Evolutionary conservation across 2,888 invertebrate species (phyloP).

Genomic region (Acleris literana): DNA sequence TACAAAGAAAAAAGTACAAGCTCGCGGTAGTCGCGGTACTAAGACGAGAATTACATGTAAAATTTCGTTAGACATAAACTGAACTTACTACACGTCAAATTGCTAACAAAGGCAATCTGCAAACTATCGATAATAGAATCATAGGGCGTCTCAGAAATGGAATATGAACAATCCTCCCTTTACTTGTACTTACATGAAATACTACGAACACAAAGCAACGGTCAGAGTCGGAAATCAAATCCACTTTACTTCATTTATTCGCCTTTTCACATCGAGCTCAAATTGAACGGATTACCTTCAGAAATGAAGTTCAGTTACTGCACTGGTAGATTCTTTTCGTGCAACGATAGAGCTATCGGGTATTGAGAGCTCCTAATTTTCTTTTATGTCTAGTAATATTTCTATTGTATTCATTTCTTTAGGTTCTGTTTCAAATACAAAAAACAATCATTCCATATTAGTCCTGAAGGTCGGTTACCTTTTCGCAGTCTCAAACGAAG

Average conservation of each 20-base stretch:
- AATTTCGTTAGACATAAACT: no score
- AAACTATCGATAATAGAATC: neutral
- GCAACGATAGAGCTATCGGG: conserved; percentile 19
- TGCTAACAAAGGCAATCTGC: no score
- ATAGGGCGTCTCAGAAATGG: neutral
- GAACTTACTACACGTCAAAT: no score
- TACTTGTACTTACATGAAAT: neutral
- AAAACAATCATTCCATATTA: no score
- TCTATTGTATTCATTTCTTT: no score
- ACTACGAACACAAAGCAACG: conserved; percentile 60
- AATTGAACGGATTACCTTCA: conserved; percentile 73
- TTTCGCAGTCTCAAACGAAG: no score
- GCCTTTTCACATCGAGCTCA: conserved; percentile 73
- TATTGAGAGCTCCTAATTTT: neutral
- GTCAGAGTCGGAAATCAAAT: conserved; percentile 76
- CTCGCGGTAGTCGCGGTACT: no score
- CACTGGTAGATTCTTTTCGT: conserved; percentile 37
- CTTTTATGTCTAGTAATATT: no score
- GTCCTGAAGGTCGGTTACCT: no score
- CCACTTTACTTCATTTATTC: conserved; percentile 79
- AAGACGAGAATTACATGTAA: no score
- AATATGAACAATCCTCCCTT: neutral
- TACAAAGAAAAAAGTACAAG: no score
- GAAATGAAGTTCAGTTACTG: conserved; percentile 57
- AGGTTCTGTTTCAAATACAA: no score